Evolutionary conservation across 2,888 invertebrate species (phyloP).

Genomic region (Abscondita cerata): DNA sequence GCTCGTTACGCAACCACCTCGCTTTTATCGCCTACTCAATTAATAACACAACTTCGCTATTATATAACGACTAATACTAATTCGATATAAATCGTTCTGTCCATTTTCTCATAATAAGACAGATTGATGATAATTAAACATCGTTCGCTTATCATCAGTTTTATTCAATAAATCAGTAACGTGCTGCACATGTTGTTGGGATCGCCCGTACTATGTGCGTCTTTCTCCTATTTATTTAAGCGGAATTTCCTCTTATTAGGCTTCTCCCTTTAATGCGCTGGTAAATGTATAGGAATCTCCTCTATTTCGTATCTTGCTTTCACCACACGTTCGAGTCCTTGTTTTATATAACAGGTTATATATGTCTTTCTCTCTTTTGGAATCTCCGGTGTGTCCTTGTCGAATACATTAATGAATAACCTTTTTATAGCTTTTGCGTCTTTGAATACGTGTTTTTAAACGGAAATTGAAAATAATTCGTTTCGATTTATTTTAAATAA

Average conservation of each 20-base stretch:
- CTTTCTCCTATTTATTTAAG: slow-evolving; percentile 44
- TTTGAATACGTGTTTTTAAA: slow-evolving; percentile 3
- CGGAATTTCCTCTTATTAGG: slow-evolving; percentile 49
- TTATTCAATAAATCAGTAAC: too few species aligned
- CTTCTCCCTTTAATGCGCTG: slow-evolving; percentile 39
- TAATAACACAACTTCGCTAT: too few species aligned
- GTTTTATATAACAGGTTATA: slow-evolving; percentile 57
- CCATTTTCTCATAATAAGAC: too few species aligned
- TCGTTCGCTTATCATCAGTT: too few species aligned
- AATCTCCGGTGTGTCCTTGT: slow-evolving; percentile 56
- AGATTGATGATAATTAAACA: too few species aligned
- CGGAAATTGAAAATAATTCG: background rate
- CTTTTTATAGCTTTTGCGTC: slow-evolving; percentile 13
- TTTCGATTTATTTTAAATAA: background rate
- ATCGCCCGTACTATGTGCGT: slow-evolving; percentile 43
- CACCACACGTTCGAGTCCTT: slow-evolving; percentile 48
- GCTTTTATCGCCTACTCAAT: slow-evolving; percentile 5
- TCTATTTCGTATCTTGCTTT: slow-evolving; percentile 30
- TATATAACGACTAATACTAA: too few species aligned
- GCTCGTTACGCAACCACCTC: slow-evolving; percentile 14
- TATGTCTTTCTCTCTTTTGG: slow-evolving; percentile 50
- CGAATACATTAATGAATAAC: slow-evolving; percentile 14
- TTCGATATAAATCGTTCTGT: slow-evolving; percentile 4
- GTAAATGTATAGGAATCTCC: slow-evolving; percentile 35
- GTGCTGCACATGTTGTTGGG: slow-evolving; percentile 43